A percentile compares a stretch with the other conserved stretches of the same genome.
Conservation (phyloP, 1,140 invertebrate genomes). For the Drosophila bocki region DNA sequence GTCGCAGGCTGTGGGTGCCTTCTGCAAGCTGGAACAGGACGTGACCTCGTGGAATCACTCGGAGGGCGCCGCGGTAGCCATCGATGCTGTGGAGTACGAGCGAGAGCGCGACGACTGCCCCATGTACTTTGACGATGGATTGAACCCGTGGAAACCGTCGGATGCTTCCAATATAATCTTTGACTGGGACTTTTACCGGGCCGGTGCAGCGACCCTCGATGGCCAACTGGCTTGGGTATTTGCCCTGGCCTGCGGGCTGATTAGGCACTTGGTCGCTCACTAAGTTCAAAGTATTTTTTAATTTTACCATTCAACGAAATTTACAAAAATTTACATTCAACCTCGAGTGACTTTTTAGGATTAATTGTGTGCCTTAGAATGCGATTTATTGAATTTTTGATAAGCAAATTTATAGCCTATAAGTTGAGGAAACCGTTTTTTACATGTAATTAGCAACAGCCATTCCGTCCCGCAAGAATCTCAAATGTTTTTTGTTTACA, state of each 20-base stretch:
- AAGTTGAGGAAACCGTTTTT: conserved; percentile 34
- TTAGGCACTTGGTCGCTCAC: conserved; percentile 19
- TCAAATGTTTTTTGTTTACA: conserved; percentile 68
- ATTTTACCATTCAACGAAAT: conserved; percentile 35
- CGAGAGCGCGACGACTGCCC: conserved; percentile 97
- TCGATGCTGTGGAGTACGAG: conserved; percentile 97
- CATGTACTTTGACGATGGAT: conserved; percentile 97
- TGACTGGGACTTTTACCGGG: conserved; percentile 84
- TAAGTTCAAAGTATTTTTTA: conserved; percentile 44
- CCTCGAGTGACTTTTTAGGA: conserved; percentile 26
- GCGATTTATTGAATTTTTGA: conserved; percentile 30
- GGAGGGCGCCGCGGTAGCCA: conserved; percentile 95
- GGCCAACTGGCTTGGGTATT: conserved; percentile 10
- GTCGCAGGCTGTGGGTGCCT: conserved; percentile 96
- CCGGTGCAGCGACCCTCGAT: conserved; percentile 37
- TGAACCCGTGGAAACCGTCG: conserved; percentile 92
- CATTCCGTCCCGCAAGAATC: conserved; percentile 62
- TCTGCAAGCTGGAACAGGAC: conserved; percentile 95
- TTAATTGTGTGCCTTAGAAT: conserved; percentile 41
- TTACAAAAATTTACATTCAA: conserved; percentile 14
- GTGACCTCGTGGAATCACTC: conserved; percentile 94
- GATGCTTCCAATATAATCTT: conserved; percentile 91
- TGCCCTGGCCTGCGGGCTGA: conserved; percentile 18
- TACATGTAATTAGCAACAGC: conserved; percentile 22
- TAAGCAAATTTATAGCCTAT: conserved; percentile 39